Percentiles rank a stretch among this genome's conserved stretches.
Conservation (phyloP, 2,113 vertebrate genomes). For the Callospermophilus lateralis region DNA sequence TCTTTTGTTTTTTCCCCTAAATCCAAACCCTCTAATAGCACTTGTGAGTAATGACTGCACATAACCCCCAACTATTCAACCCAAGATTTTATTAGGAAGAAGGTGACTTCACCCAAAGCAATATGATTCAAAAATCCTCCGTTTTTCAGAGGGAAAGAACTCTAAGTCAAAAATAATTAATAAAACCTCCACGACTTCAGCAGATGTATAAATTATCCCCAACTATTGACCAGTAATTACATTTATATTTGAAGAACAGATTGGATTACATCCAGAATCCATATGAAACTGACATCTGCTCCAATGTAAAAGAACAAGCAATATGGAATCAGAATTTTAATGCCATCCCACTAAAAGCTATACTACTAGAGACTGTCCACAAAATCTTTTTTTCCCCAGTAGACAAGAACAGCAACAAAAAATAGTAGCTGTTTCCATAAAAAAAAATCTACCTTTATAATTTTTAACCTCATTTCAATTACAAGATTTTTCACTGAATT, state of each 20-base stretch:
- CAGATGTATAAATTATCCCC: slow-evolving; percentile 73
- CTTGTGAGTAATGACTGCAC: background rate
- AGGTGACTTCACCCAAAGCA: background rate
- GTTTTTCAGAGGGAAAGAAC: background rate
- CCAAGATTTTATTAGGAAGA: background rate
- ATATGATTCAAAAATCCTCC: slow-evolving; percentile 50
- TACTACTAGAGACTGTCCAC: background rate
- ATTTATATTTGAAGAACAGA: slow-evolving; percentile 74
- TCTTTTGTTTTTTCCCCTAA: background rate
- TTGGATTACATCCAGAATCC: slow-evolving; percentile 61
- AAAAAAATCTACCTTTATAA: slow-evolving; percentile 30
- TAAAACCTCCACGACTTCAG: slow-evolving; percentile 52
- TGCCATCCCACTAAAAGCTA: background rate
- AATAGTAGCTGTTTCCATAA: background rate
- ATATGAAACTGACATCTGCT: slow-evolving; percentile 54
- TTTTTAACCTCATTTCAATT: background rate
- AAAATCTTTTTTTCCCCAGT: background rate
- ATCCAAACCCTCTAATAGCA: background rate
- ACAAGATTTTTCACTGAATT: background rate
- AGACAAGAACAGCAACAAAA: background rate
- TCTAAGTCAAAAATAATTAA: slow-evolving; percentile 67
- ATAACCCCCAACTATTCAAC: background rate
- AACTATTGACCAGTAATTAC: slow-evolving; percentile 67
- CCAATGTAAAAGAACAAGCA: slow-evolving; percentile 56
- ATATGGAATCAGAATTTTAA: slow-evolving; percentile 49